These are phyloP conservation scores for Myocastor coypus DNA, from an alignment of 2,113 vertebrate species.

Conservation along the genomic window DNA sequence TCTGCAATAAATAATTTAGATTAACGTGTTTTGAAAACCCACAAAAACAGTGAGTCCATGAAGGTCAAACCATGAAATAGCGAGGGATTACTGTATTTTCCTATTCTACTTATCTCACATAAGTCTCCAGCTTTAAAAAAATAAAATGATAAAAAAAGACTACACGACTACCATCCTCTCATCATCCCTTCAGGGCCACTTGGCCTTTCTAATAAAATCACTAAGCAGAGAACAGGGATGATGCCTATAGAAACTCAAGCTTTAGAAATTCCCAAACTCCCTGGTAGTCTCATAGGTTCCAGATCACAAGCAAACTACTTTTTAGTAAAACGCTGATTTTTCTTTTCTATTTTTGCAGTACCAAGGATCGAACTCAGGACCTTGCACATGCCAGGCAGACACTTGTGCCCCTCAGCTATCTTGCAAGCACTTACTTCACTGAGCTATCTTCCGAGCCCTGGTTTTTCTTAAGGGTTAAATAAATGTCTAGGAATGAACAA, in stretches of 20 bases:
- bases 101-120: conserved; percentile 3
- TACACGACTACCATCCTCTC: neutral
- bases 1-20: no score
- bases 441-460: no score
- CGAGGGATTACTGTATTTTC: neutral
- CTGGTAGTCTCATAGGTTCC: conserved; percentile 33
- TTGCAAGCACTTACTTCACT: no score
- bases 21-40: no score
- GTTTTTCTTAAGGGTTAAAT: conserved; percentile 54
- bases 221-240: conserved; percentile 36
- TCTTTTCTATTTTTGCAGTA: no score
- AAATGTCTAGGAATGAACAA: conserved; percentile 56
- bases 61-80: no score
- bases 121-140: conserved; percentile 47
- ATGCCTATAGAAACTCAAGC: conserved; percentile 42
- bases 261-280: conserved; percentile 61
- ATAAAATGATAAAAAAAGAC: no score
- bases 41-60: no score
- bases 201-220: neutral
- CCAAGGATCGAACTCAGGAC: no score
- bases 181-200: neutral
- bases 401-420: no score
- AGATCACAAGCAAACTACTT: conserved; percentile 28
- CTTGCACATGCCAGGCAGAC: no score
- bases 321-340: neutral